Evolutionary conservation across 2,888 invertebrate species (phyloP).

Genomic region (Venustoraphidia nigricollis): DNA sequence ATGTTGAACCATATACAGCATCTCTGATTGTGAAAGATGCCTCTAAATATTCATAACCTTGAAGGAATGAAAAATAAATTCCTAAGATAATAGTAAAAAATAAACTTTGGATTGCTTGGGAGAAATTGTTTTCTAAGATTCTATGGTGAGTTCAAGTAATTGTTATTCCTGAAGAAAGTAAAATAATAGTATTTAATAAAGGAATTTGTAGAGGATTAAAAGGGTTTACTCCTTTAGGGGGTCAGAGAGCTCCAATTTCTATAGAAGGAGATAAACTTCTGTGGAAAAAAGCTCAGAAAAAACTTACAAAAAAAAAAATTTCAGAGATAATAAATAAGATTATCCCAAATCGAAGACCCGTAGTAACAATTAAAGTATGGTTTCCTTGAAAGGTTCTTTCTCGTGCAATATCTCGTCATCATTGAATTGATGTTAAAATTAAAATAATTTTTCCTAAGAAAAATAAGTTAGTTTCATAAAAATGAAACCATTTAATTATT

Average conservation of each 20-base stretch:
- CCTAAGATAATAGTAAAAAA: slow-evolving; percentile 39
- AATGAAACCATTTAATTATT: slow-evolving; percentile 45
- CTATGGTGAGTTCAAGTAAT: slow-evolving; percentile 48
- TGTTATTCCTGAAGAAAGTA: slow-evolving; percentile 52
- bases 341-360: slow-evolving; percentile 51
- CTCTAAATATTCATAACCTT: slow-evolving; percentile 53
- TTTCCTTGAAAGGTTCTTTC: slow-evolving; percentile 50
- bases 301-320: slow-evolving; percentile 43
- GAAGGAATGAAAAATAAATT: slow-evolving; percentile 47
- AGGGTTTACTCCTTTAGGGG: slow-evolving; percentile 40
- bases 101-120: slow-evolving; percentile 30
- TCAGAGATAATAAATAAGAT: slow-evolving; percentile 58
- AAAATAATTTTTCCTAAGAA: slow-evolving; percentile 32
- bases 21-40: slow-evolving; percentile 41
- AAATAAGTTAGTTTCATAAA: slow-evolving; percentile 35
- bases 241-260: slow-evolving; percentile 46
- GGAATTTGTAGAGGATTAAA: slow-evolving; percentile 59
- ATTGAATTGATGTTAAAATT: slow-evolving; percentile 41
- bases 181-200: slow-evolving; percentile 53
- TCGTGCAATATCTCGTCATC: slow-evolving; percentile 53
- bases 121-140: slow-evolving; percentile 32
- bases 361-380: slow-evolving; percentile 40
- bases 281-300: slow-evolving; percentile 45
- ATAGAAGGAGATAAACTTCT: slow-evolving; percentile 34
- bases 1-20: slow-evolving; percentile 49